Evolutionary conservation across 2,797 vertebrate genomes (phyloP), one percentile per base, ranked within the genome.

Genomic region (Gila robusta): DNA sequence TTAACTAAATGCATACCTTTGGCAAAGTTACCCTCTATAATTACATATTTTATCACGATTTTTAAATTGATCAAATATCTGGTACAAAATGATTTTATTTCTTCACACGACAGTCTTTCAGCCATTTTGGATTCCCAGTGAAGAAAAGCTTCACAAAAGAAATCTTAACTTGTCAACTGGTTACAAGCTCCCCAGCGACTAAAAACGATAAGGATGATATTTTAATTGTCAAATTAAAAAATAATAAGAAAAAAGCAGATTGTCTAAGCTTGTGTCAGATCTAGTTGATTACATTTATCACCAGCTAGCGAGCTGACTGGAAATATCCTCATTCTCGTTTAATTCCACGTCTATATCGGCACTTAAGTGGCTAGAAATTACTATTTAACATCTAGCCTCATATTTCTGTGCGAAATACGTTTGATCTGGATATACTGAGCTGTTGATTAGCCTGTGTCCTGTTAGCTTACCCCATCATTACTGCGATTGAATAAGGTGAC

Each of bases 401-500:
- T 69, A 41, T 56, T 79, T 73, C 3, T 11, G 26, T 10, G 26
- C 4, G 19, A 16, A 66, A 73, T 23, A 6, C 17, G 49, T 72
- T 28, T 16, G 39, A 52, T 39, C 32, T 28, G 26, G 56, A 73
- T 26, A 2, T 7, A 6, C 66, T 52, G 54, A 21, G 84, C 56
- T 81, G 77, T 72, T 81, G 69, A 86, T 54, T 86, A 81, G 78
- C 84, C 39, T 37, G 67, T 85, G 66, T 62, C 26, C 37, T 85
- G 83, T 54, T 87, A 83, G 81, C 81, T 66, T 83, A 83, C 79
- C 83, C 79, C 71, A 66, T 79, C 82, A 83, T 41, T 67, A 84
- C 88, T 69, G 78, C 88, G 85, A 44, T 56, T 87, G 66, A 87
- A 72, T 73, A 86, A 72, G 82, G 85, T 86, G 88, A 88, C 85